Percentiles rank a stretch among this genome's conserved stretches.
These are phyloP conservation scores for Cathartes aura DNA, from an alignment of 2,113 vertebrate genomes.

Conservation along the genomic window DNA sequence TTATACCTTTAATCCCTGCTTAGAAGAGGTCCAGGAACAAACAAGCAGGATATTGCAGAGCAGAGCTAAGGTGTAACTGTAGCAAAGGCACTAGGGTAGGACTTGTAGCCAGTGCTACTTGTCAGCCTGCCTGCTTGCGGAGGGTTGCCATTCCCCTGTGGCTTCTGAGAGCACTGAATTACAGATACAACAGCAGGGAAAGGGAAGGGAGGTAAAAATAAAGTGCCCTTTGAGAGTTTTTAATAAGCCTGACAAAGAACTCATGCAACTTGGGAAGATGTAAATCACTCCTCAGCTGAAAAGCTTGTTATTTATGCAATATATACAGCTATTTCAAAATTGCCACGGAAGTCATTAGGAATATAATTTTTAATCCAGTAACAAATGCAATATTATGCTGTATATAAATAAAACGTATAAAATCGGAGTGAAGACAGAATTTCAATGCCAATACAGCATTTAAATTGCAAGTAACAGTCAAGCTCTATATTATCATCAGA, in stretches of 20 bases:
- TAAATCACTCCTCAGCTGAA: slow-evolving; percentile 32
- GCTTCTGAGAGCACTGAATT: background rate
- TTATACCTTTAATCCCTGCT: background rate
- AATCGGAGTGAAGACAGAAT: background rate
- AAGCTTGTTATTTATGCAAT: slow-evolving; percentile 44
- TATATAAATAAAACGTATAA: background rate
- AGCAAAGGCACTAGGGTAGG: background rate
- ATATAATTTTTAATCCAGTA: slow-evolving; percentile 14
- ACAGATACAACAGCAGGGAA: background rate
- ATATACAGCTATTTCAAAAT: slow-evolving; percentile 25
- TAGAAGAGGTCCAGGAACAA: background rate
- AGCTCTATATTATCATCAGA: background rate
- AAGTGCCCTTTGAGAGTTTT: slow-evolving; percentile 47
- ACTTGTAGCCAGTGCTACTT: background rate
- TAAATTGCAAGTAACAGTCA: background rate
- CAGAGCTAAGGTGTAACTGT: background rate
- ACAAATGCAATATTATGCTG: background rate
- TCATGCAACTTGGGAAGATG: slow-evolving; percentile 14
- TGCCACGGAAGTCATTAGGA: slow-evolving; percentile 10
- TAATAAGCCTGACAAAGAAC: slow-evolving; percentile 49
- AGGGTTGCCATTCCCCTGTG: background rate
- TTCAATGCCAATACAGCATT: background rate
- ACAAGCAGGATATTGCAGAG: background rate
- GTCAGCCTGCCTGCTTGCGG: background rate
- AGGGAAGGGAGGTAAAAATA: slow-evolving; percentile 31